Base-by-base conservation (phyloP, 2,797 vertebrate genomes). In the Crenuchus spilurus region DNA sequence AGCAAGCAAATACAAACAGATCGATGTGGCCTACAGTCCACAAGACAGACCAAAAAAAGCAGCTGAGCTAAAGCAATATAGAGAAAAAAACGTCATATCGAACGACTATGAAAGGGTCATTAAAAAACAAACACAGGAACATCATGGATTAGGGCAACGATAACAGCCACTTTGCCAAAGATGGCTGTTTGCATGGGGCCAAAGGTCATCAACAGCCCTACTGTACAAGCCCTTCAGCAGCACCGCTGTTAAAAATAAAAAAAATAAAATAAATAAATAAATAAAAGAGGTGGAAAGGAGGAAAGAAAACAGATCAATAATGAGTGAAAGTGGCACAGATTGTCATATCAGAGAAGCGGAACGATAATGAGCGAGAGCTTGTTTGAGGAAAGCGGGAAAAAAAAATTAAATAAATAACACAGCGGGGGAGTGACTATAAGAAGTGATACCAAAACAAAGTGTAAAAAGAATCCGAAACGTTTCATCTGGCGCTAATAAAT, bases 1-100 rank as follows among this genome's bases (percentile, higher is more conserved):
- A 85, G 73, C 72, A 67, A 70, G 77, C 82, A 80, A 85, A 87
- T 84, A 85, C 82, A 90, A 87, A 89, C 88, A 88, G 87, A 92
- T 92, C 91, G 86, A 92, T 90, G 61, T 24, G 3, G 9, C 33
- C 83, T 75, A 76, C 81, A 52, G 72, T 60, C 72, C 82, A 87
- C 82, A 84, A 72, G 70, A 42, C 60, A 64, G 24, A 57, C 46
- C 30, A 31, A 31, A 65, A 70, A 79, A 76, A 62, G 52, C 13
- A 13, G 30, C 28, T 62, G 26, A 35, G 51, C n/a, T 44, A 74
- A 75, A 75, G n/a, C 35, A 42, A 84, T 73, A 72, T 51, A 68
- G 9, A 42, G 60, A 41, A 42, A 41, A 18, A 20, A 64, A 9
- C 28, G 26, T 49, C 39, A 20, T 31, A 79, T 76, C 24, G 64